Conservation (phyloP, 2,797 vertebrate genomes). For the Lagorchestes hirsutus region DNA sequence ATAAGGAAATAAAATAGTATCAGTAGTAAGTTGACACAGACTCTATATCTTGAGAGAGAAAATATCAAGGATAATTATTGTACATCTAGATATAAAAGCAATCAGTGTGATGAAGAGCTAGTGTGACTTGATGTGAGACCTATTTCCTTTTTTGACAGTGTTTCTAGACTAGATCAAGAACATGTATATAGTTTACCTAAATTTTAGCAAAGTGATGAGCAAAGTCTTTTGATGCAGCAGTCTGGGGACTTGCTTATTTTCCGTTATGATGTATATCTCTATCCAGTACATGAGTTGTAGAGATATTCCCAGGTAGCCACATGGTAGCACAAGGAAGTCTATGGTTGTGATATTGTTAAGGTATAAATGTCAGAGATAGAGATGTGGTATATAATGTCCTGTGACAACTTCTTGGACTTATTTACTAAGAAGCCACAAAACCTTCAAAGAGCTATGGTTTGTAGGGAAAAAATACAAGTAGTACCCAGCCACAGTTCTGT, state of each 20-base stretch:
- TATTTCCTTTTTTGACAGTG: background rate
- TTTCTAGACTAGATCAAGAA: background rate
- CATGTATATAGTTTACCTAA: background rate
- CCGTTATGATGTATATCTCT: background rate
- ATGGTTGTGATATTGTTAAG: background rate
- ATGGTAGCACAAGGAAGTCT: background rate
- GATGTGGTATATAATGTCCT: background rate
- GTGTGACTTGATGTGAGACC: background rate
- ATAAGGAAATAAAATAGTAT: background rate
- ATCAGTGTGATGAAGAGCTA: background rate
- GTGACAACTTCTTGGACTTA: background rate
- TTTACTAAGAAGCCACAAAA: background rate
- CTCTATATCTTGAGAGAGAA: background rate
- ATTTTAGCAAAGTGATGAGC: background rate
- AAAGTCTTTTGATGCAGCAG: background rate
- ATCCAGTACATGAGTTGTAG: background rate
- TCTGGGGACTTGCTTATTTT: background rate
- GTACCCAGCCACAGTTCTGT: background rate
- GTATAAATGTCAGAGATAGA: background rate
- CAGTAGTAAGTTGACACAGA: background rate
- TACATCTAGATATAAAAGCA: background rate
- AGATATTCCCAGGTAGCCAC: background rate
- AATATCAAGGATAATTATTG: background rate
- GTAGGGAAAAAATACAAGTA: background rate
- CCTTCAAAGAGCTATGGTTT: background rate